A percentile compares a stretch with the other conserved stretches of the same genome.
Conservation (phyloP, 1,140 invertebrate species). For the Trachymyrmex cornetzi region DNA sequence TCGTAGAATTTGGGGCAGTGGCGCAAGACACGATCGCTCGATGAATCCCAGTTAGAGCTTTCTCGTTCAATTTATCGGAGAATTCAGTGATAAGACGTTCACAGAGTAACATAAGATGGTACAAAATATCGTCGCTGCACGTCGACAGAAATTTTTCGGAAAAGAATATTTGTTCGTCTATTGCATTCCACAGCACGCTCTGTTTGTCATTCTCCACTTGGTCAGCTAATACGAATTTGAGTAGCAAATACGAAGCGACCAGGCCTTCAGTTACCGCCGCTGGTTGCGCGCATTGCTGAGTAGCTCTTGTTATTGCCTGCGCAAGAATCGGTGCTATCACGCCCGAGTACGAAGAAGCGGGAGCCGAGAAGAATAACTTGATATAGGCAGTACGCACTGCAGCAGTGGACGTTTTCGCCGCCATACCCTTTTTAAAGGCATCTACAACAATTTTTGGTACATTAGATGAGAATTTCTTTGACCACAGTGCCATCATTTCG, state of each 20-base stretch:
- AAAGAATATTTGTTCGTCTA: constrained; percentile 93
- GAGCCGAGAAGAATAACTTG: constrained; percentile 79
- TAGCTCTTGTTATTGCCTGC: constrained; percentile 82
- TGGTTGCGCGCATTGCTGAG: constrained; percentile 86
- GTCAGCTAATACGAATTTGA: constrained; percentile 89
- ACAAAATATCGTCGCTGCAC: constrained; percentile 90
- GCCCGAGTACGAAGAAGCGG: constrained; percentile 73
- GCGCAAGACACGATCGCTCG: constrained; percentile 89
- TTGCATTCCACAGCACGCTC: constrained; percentile 89
- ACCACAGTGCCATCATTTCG: constrained; percentile 94
- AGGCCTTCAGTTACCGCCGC: constrained; percentile 93
- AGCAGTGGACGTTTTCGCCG: constrained; percentile 92
- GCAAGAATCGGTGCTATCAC: constrained; percentile 80
- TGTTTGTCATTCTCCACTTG: constrained; percentile 87
- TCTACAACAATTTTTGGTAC: constrained; percentile 91
- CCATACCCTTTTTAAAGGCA: constrained; percentile 93
- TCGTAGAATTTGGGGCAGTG: constrained; percentile 84
- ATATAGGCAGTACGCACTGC: constrained; percentile 92
- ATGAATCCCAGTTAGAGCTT: constrained; percentile 86
- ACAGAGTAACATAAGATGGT: constrained; percentile 89
- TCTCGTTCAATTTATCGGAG: constrained; percentile 87
- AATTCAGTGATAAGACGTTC: constrained; percentile 90
- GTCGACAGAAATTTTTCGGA: constrained; percentile 93
- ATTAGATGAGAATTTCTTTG: constrained; percentile 89
- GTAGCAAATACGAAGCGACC: constrained; percentile 91